Conservation (phyloP, 64 coral and sea anemone species). For the Montipora efflorescens region DNA sequence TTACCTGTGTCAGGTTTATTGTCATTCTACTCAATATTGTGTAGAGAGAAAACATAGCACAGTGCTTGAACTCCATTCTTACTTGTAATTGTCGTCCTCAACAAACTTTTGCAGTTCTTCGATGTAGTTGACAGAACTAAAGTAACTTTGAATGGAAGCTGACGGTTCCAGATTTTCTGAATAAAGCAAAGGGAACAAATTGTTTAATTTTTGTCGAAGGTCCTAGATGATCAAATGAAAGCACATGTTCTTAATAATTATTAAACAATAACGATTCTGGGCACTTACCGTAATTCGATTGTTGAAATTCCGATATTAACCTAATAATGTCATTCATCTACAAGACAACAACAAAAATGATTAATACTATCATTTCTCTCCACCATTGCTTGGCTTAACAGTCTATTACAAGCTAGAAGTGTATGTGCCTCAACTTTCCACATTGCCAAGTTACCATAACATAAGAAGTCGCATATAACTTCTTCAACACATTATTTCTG, state of each 20-base stretch:
- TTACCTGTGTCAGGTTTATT: background rate
- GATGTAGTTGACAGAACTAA: conserved; percentile 97
- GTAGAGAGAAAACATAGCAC: background rate
- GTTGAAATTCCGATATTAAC: conserved; percentile 95
- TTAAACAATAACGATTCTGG: no score
- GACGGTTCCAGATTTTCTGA: conserved; percentile 84
- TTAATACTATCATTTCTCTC: no score
- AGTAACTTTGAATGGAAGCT: conserved; percentile 83
- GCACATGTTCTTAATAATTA: no score
- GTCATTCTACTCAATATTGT: background rate
- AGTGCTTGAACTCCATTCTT: background rate
- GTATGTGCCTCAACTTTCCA: no score
- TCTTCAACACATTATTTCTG: no score
- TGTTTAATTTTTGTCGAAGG: background rate
- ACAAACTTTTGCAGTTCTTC: conserved; percentile 99
- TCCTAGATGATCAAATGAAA: no score
- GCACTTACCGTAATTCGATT: conserved; percentile 89
- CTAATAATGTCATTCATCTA: conserved; percentile 98
- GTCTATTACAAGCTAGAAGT: no score
- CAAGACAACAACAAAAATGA: background rate
- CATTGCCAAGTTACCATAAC: no score
- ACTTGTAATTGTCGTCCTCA: conserved; percentile 98
- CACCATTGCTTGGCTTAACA: no score
- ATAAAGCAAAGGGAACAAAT: background rate
- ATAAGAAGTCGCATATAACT: no score